Evolutionary conservation across 2,888 invertebrate genomes (phyloP).

Genomic region (Xiphydria camelus): DNA sequence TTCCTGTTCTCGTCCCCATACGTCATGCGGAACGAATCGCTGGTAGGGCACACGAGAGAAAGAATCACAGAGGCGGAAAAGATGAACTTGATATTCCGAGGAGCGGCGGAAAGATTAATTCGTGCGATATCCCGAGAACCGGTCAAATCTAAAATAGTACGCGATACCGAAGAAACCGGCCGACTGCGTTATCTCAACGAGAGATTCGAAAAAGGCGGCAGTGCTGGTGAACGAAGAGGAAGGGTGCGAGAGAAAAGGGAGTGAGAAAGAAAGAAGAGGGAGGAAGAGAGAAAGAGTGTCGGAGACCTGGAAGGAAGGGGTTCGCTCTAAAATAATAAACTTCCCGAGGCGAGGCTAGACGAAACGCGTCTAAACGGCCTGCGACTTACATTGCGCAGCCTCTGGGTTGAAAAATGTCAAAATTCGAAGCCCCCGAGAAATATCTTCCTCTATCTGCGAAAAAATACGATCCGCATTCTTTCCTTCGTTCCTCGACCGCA

Average conservation of each 20-base stretch:
- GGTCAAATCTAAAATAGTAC: slow-evolving; percentile 14
- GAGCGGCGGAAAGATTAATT: background rate
- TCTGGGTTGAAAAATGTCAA: slow-evolving; percentile 4
- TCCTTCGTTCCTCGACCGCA: too few relatives aligned
- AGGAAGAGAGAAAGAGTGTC: slow-evolving; percentile 16
- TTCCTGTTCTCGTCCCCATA: too few relatives aligned
- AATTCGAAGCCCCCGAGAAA: slow-evolving; percentile 20
- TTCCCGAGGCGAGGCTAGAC: slow-evolving; percentile 13
- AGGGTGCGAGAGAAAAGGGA: slow-evolving; percentile 9
- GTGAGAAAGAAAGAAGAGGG: slow-evolving; percentile 17
- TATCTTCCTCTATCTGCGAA: slow-evolving; percentile 13
- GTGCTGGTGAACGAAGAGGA: background rate
- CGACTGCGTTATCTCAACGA: slow-evolving; percentile 32
- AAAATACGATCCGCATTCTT: too few relatives aligned
- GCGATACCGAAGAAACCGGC: slow-evolving; percentile 21
- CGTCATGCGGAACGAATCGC: too few relatives aligned
- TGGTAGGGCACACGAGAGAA: too few relatives aligned
- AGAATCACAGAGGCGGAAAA: background rate
- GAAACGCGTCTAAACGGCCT: slow-evolving; percentile 29
- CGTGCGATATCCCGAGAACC: background rate
- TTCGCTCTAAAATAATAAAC: slow-evolving; percentile 50
- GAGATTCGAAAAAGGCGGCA: slow-evolving; percentile 10
- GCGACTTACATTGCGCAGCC: slow-evolving; percentile 31
- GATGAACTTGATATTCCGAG: background rate
- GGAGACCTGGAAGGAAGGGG: slow-evolving; percentile 31